These are phyloP conservation scores for Pan troglodytes DNA, from an alignment of 2,113 vertebrate species.

Conservation along the genomic window NHGRI_mPanTro3-v2.1_pri NC_072408.2:35033001-35033500, in stretches of 20 bases:
- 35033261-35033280: not conserved
- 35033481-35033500: not conserved
- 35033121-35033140: not conserved
- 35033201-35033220: not conserved
- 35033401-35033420: not conserved
- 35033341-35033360: not conserved
- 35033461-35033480: not conserved
- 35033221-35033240: not conserved
- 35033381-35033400: not conserved
- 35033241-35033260: not conserved
- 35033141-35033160: not conserved
- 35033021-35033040: conserved; percentile 31
- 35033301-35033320: not conserved
- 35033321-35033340: not conserved
- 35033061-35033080: not conserved
- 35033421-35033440: not conserved
- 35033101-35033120: not conserved
- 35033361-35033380: not conserved
- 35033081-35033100: not conserved
- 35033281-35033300: not conserved
- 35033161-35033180: not conserved
- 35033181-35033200: not conserved
- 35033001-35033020: conserved; percentile 34
- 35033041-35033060: not conserved
- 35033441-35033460: not conserved